These are phyloP conservation scores for Arctia plantaginis DNA, from an alignment of 2,888 invertebrate genomes.

Conservation along the genomic window DNA sequence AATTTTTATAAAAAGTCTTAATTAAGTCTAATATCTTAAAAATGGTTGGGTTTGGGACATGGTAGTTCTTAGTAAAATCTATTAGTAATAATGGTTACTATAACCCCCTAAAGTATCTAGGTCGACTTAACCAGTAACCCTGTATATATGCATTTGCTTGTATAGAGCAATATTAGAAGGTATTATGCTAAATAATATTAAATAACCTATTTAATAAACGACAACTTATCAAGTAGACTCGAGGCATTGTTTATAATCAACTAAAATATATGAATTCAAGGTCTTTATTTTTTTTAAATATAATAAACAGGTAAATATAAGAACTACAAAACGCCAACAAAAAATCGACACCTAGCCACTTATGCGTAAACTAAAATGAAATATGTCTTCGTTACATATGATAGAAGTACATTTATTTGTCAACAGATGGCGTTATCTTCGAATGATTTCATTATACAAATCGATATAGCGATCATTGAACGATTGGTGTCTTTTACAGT, in stretches of 20 bases:
- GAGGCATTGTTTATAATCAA: too few relatives aligned
- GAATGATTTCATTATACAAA: slow-evolving; percentile 57
- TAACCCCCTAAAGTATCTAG: too few relatives aligned
- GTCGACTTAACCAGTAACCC: too few relatives aligned
- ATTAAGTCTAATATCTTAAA: too few relatives aligned
- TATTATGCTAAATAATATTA: too few relatives aligned
- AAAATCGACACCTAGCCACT: slow-evolving; percentile 35
- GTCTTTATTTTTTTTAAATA: not conserved
- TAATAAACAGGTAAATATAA: not conserved
- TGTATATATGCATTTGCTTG: too few relatives aligned
- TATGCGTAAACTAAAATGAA: not conserved
- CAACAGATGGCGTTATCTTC: slow-evolving; percentile 33
- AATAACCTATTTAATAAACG: not conserved
- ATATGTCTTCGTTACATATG: not conserved
- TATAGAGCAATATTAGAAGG: too few relatives aligned
- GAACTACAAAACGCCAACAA: not conserved
- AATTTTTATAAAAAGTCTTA: too few relatives aligned
- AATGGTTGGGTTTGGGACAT: too few relatives aligned
- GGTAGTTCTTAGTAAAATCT: too few relatives aligned
- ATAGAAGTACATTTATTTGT: not conserved
- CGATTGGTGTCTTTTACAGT: slow-evolving; percentile 65
- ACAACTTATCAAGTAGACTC: not conserved
- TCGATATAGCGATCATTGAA: slow-evolving; percentile 63
- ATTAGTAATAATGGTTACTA: too few relatives aligned
- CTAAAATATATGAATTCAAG: not conserved